Percentiles rank a stretch among this genome's conserved stretches.
Conservation (phyloP, 2,888 invertebrate species). For the Atrina japonica region DNA sequence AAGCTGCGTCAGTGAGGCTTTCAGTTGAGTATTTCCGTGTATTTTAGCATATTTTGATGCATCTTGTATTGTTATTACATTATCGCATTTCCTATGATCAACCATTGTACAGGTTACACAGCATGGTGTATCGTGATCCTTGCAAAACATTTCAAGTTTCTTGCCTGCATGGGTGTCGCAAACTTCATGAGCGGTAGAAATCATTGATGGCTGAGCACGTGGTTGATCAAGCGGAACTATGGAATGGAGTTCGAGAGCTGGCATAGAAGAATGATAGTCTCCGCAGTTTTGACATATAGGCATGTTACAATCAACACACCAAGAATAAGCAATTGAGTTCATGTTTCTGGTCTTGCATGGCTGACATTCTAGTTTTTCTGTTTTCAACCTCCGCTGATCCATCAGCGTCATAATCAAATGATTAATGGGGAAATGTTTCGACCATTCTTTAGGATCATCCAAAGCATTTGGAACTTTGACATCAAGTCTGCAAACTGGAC, state of each 20-base stretch:
- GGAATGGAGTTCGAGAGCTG: not conserved
- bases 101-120: constrained; percentile 20
- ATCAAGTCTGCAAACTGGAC: not conserved
- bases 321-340: not conserved
- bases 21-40: no score
- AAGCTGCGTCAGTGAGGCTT: no score
- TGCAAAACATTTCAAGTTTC: constrained; percentile 19
- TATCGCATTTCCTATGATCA: constrained; percentile 23
- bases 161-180: constrained; percentile 10
- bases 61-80: constrained; percentile 2
- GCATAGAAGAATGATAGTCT: constrained; percentile 8
- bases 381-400: constrained; percentile 6
- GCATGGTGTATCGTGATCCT: constrained; percentile 20
- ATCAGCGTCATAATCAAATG: constrained; percentile 20
- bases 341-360: not conserved
- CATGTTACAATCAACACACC: constrained; percentile 7
- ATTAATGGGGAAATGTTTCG: not conserved
- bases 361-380: not conserved
- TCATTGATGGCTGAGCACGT: not conserved
- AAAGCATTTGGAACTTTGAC: not conserved
- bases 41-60: not conserved
- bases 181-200: not conserved
- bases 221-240: constrained; percentile 14
- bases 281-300: constrained; percentile 8
- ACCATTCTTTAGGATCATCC: not conserved